Evolutionary conservation across 1,140 invertebrate species (phyloP), one percentile per base, ranked within the genome.

Genomic region (Drosophila carrolli): DNA sequence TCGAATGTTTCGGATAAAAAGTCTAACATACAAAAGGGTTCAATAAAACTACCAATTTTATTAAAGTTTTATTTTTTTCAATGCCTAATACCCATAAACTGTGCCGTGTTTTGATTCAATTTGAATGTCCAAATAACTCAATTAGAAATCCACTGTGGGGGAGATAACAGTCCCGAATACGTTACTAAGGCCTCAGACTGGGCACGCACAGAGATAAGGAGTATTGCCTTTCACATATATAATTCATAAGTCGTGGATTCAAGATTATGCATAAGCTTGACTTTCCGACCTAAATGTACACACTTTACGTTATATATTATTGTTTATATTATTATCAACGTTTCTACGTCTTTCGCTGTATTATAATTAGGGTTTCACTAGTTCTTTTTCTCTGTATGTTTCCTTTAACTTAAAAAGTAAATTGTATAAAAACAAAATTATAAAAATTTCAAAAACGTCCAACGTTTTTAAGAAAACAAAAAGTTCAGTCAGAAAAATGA

Each of bases 211-310:
- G 47, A 53, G 65, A 68, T 68, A 68, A 68, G 65, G 6, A 29
- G 27, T 46, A n/a, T 29, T 51, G 14, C 14, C 14, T 10, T 44
- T 40, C 16, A 16, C 35, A 37, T 70, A 40, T 35, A 70, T 37
- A 40, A 50, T 48, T 58, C 16, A 35, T n/a, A 37, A 29, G 35
- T 32, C 48, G 29, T 47, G 6, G n/a, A 50, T 44, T 6, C 11
- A n/a, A 58, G 67, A 70, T 71, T 41, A 57, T 58, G 19, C 14
- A 58, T 66, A 14, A 29, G 43, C 51, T 56, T 71, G 65, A 71
- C 65, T 53, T 27, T 19, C 29, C 47, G 65, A 71, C 67, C 67
- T 37, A 71, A 16, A 66, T 60, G 47, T 27, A 40, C 35, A n/a
- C 11, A 40, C 50, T 57, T 55, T 50, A 71, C 43, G 35, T 58